Evolutionary conservation across 2,888 invertebrate genomes (phyloP).

Genomic region (Carpatolechia fugitivella): DNA sequence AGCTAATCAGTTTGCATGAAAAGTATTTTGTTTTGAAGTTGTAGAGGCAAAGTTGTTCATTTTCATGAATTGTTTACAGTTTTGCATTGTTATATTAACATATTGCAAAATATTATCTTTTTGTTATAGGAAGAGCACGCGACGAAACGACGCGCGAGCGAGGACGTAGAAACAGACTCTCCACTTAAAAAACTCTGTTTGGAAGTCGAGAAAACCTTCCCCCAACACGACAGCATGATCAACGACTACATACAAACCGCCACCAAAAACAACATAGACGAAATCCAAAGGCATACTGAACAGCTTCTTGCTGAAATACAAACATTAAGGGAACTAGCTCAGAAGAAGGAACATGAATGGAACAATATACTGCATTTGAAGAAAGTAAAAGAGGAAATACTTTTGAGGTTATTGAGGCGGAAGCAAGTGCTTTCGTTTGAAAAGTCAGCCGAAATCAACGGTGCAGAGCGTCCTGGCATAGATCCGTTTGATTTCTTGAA

Average conservation of each 20-base stretch:
- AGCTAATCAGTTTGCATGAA: no score
- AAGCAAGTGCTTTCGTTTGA: constrained; percentile 81
- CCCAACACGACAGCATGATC: constrained; percentile 80
- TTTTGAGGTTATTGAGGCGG: constrained; percentile 84
- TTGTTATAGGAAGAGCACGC: constrained; percentile 55
- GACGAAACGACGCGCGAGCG: constrained; percentile 58
- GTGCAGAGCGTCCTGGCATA: constrained; percentile 42
- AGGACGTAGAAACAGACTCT: constrained; percentile 67
- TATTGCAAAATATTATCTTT: no score
- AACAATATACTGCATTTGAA: constrained; percentile 89
- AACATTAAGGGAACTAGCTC: constrained; percentile 85
- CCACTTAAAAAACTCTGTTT: constrained; percentile 71
- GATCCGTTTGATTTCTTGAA: constrained; percentile 70
- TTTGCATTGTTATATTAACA: no score
- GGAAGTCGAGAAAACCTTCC: constrained; percentile 73
- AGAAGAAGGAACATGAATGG: constrained; percentile 92
- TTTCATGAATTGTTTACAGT: no score
- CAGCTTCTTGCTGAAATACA: constrained; percentile 83
- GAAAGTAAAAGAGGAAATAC: constrained; percentile 90
- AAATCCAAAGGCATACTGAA: constrained; percentile 81
- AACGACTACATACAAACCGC: constrained; percentile 82
- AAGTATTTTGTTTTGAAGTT: no score
- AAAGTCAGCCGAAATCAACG: constrained; percentile 62
- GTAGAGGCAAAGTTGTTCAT: no score
- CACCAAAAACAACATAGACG: constrained; percentile 80